These are phyloP conservation scores for Ptilodon capucinus DNA, from an alignment of 2,888 invertebrate genomes.

Conservation along the genomic window DNA sequence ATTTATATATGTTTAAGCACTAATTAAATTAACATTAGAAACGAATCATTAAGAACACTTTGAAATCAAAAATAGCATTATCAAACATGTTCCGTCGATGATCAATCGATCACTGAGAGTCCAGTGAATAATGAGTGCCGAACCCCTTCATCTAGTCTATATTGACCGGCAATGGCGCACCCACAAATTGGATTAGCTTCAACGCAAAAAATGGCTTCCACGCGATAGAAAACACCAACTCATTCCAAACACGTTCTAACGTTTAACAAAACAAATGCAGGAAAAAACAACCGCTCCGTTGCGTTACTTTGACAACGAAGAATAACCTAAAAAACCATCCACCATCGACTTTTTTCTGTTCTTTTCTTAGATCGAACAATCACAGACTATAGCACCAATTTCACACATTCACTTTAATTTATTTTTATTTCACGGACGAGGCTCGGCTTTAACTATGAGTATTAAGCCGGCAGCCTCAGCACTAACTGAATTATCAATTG, in stretches of 20 bases:
- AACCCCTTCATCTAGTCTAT: slow-evolving; percentile 30
- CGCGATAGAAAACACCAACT: slow-evolving; percentile 15
- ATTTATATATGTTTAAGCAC: no score
- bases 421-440: slow-evolving; percentile 31
- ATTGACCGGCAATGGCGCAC: slow-evolving; percentile 39
- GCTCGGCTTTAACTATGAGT: no score
- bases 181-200: slow-evolving; percentile 48
- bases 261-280: slow-evolving; percentile 42
- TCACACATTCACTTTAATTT: slow-evolving; percentile 20
- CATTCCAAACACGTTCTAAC: slow-evolving; percentile 23
- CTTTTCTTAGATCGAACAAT: slow-evolving; percentile 20
- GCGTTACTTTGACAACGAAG: slow-evolving; percentile 18
- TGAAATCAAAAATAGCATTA: no score
- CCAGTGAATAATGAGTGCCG: slow-evolving; percentile 10
- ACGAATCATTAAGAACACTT: no score
- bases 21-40: no score
- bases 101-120: not conserved
- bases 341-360: slow-evolving; percentile 22
- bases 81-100: no score
- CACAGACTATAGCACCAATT: slow-evolving; percentile 33
- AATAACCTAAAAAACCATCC: slow-evolving; percentile 23
- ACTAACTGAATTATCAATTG: slow-evolving; percentile 77
- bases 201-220: slow-evolving; percentile 37
- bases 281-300: slow-evolving; percentile 33
- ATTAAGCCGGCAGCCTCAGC: slow-evolving; percentile 57